Conservation (phyloP, 2,888 invertebrate species). For the Sycophila texana region DNA sequence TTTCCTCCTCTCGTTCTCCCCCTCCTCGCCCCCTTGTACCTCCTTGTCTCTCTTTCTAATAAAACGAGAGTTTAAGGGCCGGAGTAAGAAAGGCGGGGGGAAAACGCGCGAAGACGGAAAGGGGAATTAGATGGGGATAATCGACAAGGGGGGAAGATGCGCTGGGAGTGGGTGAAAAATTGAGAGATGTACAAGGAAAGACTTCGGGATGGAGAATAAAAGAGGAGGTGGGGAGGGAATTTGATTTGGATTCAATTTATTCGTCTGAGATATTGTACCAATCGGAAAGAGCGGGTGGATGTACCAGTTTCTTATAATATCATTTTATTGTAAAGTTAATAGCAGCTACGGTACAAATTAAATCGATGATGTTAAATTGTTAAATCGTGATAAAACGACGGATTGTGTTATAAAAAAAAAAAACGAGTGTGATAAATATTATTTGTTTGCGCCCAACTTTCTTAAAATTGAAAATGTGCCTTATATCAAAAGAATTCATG, state of each 20-base stretch:
- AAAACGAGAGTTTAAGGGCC: slow-evolving; percentile 33
- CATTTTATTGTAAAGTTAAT: too few relatives aligned
- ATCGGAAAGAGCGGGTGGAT: too few relatives aligned
- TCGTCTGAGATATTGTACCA: not conserved
- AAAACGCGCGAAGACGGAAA: slow-evolving; percentile 13
- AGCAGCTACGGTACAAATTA: not conserved
- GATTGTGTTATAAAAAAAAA: not conserved
- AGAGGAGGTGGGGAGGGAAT: slow-evolving; percentile 23
- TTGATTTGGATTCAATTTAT: slow-evolving; percentile 49
- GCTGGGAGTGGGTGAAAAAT: too few relatives aligned
- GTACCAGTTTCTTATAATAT: too few relatives aligned
- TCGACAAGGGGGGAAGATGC: too few relatives aligned
- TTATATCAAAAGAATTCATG: too few relatives aligned
- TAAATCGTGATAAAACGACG: not conserved
- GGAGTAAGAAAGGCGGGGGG: slow-evolving; percentile 17
- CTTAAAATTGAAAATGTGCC: too few relatives aligned
- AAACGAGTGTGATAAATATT: too few relatives aligned
- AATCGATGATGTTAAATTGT: not conserved
- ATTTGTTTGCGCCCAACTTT: too few relatives aligned
- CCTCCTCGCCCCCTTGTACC: not conserved
- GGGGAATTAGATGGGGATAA: slow-evolving; percentile 8
- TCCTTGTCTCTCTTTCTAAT: slow-evolving; percentile 23
- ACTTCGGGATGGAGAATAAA: slow-evolving; percentile 19
- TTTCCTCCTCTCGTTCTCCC: too few relatives aligned
- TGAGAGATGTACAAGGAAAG: slow-evolving; percentile 8